Conservation (phyloP, 1,140 invertebrate genomes). For the Globodera rostochiensis region DNA sequence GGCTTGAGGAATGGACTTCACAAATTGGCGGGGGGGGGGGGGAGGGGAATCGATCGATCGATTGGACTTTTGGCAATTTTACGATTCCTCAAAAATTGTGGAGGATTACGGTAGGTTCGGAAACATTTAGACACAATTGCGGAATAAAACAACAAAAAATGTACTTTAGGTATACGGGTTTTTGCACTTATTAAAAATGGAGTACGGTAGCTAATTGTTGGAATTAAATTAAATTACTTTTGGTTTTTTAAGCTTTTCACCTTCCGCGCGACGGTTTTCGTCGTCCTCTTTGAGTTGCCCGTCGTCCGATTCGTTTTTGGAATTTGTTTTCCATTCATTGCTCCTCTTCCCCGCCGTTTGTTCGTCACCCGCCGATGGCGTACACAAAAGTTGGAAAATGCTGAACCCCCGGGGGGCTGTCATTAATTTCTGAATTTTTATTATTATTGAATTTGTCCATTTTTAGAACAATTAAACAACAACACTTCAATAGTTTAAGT, state of each 20-base stretch:
- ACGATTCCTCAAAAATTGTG: neutral
- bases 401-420: conserved; percentile 1
- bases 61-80: conserved; percentile 6
- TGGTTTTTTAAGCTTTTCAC: neutral
- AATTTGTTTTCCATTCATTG: neutral
- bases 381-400: conserved; percentile 8
- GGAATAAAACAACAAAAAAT: neutral
- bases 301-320: neutral
- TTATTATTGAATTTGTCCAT: no score
- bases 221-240: no score
- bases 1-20: neutral
- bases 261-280: neutral
- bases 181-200: no score
- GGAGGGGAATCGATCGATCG: neutral
- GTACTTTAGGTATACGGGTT: no score
- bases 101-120: neutral
- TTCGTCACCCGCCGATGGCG: neutral
- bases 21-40: neutral
- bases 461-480: no score
- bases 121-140: neutral
- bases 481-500: neutral
- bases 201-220: no score
- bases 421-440: neutral
- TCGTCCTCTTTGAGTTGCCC: neutral
- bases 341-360: neutral